Conservation (phyloP, 2,797 vertebrate species). For the Pristis pectinata region DNA sequence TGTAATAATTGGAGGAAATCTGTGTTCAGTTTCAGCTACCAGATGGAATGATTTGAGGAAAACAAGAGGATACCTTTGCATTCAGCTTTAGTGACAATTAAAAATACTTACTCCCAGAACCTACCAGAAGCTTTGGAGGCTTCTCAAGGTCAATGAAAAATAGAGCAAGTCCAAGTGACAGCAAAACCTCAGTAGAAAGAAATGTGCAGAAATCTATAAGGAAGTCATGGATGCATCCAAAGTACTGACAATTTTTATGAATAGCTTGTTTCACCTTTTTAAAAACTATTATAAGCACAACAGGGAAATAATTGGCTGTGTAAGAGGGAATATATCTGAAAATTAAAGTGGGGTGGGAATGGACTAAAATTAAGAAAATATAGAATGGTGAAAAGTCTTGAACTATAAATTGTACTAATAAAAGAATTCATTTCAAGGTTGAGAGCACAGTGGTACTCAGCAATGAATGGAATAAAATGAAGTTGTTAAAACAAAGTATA, state of each 20-base stretch:
- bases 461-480: neutral
- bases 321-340: neutral
- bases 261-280: neutral
- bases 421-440: neutral
- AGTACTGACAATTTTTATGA: neutral
- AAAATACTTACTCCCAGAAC: neutral
- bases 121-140: neutral
- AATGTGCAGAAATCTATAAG: neutral
- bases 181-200: neutral
- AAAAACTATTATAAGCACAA: too few species aligned
- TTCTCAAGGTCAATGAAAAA: neutral
- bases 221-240: neutral
- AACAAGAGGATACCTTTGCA: neutral
- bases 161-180: neutral
- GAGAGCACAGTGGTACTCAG: neutral
- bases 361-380: neutral
- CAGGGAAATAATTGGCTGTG: neutral
- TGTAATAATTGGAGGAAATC: neutral
- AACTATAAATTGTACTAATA: too few species aligned
- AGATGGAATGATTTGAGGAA: neutral
- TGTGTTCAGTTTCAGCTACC: neutral
- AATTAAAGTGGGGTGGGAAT: too few species aligned
- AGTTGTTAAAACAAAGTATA: neutral
- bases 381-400: neutral
- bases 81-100: too few species aligned